A percentile compares a stretch with the other conserved stretches of the same genome.
These are phyloP conservation scores for Sarcophaga subvicina DNA, from an alignment of 2,888 invertebrate species.

Conservation along the genomic window DNA sequence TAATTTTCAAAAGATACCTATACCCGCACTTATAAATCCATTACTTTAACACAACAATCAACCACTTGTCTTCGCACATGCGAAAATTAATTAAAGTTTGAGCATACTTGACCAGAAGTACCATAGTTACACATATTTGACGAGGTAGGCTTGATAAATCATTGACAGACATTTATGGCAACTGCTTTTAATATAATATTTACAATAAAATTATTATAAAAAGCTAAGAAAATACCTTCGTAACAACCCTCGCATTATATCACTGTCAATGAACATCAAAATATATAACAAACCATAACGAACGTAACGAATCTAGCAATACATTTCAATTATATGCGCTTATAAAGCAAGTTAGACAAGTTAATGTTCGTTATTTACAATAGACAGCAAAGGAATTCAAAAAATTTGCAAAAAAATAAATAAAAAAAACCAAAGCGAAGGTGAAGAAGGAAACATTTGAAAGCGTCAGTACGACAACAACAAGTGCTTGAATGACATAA, in stretches of 20 bases:
- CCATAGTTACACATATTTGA: background rate
- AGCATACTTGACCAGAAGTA: background rate
- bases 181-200: no score
- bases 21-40: background rate
- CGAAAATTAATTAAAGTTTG: background rate
- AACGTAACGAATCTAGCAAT: background rate
- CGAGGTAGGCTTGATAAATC: background rate
- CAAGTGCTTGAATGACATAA: conserved; percentile 53
- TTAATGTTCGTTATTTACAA: background rate
- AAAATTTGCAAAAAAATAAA: conserved; percentile 15
- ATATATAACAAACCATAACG: conserved; percentile 14
- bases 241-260: background rate
- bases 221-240: background rate
- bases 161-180: no score
- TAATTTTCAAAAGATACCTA: background rate
- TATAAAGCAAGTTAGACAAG: conserved; percentile 17
- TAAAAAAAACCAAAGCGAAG: background rate
- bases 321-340: background rate
- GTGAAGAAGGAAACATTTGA: background rate
- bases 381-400: conserved; percentile 17
- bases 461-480: conserved; percentile 3
- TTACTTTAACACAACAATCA: conserved; percentile 7
- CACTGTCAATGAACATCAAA: conserved; percentile 3
- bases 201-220: no score
- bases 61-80: conserved; percentile 22